Evolutionary conservation across 1,140 invertebrate species (phyloP).

Genomic region (Microplitis demolitor): DNA sequence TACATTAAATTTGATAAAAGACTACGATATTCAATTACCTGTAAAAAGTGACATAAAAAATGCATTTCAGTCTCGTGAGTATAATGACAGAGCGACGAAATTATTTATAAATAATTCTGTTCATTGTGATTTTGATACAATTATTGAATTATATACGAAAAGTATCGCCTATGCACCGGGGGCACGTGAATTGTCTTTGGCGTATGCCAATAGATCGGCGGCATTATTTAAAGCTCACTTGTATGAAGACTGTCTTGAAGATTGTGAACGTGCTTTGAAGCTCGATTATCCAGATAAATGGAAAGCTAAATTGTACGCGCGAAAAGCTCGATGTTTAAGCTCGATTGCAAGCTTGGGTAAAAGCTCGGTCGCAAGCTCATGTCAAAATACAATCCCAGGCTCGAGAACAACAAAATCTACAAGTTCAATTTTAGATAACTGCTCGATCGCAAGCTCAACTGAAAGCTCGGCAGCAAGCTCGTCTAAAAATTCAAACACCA

Average conservation of each 20-base stretch:
- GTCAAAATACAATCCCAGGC: no score
- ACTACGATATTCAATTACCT: background rate
- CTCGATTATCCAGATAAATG: constrained; percentile 16
- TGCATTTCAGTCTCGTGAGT: background rate
- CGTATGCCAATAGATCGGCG: constrained; percentile 27
- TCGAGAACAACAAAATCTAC: no score
- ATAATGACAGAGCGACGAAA: background rate
- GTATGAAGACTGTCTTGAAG: constrained; percentile 22
- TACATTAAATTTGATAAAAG: background rate
- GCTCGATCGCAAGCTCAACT: no score
- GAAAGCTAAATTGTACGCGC: constrained; percentile 17
- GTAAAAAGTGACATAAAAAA: constrained; percentile 1
- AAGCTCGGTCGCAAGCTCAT: background rate
- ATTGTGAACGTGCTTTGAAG: constrained; percentile 22
- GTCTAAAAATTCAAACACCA: no score
- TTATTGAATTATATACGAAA: constrained; percentile 23
- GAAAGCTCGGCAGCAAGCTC: no score
- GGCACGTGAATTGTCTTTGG: constrained; percentile 20
- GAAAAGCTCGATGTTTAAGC: constrained; percentile 16
- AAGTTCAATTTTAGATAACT: no score
- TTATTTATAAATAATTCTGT: background rate
- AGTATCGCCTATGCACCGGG: constrained; percentile 19
- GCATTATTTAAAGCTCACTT: constrained; percentile 18
- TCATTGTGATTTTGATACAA: background rate
- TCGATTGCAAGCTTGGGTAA: background rate